Base-by-base conservation (phyloP, 1,140 invertebrate genomes). In the Brachionus sp. region DNA sequence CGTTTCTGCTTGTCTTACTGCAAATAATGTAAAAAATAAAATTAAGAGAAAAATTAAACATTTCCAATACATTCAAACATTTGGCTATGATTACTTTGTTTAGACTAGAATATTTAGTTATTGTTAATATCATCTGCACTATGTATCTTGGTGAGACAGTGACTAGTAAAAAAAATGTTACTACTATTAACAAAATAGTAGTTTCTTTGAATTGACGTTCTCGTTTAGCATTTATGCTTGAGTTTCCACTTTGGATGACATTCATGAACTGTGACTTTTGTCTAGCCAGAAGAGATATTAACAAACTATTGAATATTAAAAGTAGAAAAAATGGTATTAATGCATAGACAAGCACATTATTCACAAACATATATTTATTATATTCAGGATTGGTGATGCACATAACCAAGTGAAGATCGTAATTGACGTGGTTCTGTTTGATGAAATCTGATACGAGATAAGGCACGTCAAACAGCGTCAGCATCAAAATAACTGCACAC, bases 21-120 rank as follows among this genome's bases (percentile, higher is more conserved):
- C 77, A 80, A 19, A 82, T 82, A 10, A 82, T 82, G 16, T 66
- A 66, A 44, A 82, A 82, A 5, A 82, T 39, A 66, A 82, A 82
- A 53, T 82, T 82, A 35, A 82, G 39, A 29, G 19, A 16, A 70
- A 66, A 82, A 82, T 82, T 82, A 37, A 66, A 53, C 80, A 82
- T 82, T 68, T 82, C 80, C 12, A 82, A 7, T 19, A 82, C 46
- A 19, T 80, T 80, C 50, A 80, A 62, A n/a, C 46, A 62, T 80
- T 80, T 80, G 77, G 50, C 50, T 19, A 80, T 37, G 33, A 37
- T 16, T 4, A 80, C 23, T 66, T 29, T 50, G 42, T 57, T 29
- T 4, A 80, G 23, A 19, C 5, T 25, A 19, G 16, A n/a, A 42
- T 80, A 80, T 19, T 66, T 35, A 25, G 37, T 29, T 5, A 62